phyloP scores from a whole-genome alignment of 2,888 invertebrate species.

The Sarcophaga carnaria region DNA sequence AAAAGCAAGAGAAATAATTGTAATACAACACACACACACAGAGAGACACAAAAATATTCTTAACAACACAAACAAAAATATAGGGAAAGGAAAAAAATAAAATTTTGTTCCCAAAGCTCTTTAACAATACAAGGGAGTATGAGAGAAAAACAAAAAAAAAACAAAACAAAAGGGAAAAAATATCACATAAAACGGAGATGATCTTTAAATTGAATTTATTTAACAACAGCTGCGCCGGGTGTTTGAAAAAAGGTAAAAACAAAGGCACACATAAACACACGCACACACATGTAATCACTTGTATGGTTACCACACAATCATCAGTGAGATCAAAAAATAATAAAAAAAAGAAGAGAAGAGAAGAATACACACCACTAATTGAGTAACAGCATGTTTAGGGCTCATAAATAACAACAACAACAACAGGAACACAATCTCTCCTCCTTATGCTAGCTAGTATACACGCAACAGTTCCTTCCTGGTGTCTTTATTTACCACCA shows the following conservation, averaged over 20 bases:
- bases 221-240: conserved; percentile 70
- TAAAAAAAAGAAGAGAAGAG: conserved; percentile 8
- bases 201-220: conserved; percentile 40
- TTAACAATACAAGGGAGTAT: no score
- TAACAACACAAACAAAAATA: no score
- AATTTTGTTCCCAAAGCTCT: no score
- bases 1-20: conserved; percentile 22
- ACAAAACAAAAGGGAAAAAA: background rate
- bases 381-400: conserved; percentile 52
- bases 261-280: background rate
- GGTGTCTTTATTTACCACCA: conserved; percentile 14
- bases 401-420: conserved; percentile 3
- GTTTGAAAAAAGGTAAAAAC: conserved; percentile 55
- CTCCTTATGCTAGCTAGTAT: background rate
- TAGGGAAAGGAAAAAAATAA: no score
- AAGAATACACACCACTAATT: conserved; percentile 59
- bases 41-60: background rate
- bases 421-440: background rate
- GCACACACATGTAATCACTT: background rate
- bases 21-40: conserved; percentile 19
- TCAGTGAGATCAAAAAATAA: background rate
- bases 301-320: background rate
- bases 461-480: conserved; percentile 67
- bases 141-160: no score
- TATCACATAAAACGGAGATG: background rate